Conservation (phyloP, 2,888 invertebrate species). For the Conops quadrifasciatus region DNA sequence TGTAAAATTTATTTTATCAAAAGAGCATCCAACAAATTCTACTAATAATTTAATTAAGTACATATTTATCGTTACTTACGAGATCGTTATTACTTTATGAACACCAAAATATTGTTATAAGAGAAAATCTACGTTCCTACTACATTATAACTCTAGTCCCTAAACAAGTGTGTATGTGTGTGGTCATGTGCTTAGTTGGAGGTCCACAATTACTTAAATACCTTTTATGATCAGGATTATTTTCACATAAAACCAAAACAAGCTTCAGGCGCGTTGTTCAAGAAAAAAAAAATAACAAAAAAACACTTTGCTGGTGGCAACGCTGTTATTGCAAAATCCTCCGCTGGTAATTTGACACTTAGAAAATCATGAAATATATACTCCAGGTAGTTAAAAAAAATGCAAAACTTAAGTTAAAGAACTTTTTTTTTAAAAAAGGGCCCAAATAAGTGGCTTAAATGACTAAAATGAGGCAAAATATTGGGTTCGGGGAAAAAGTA, state of each 20-base stretch:
- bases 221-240: not conserved
- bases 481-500: no score
- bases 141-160: no score
- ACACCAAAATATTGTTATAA: no score
- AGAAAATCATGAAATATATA: not conserved
- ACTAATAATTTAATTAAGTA: no score
- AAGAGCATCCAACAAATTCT: not conserved
- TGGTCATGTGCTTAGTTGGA: not conserved
- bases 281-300: not conserved
- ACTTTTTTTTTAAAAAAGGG: no score
- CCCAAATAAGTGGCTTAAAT: no score
- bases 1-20: no score
- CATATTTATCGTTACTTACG: not conserved
- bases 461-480: no score
- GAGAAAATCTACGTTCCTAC: no score
- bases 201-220: not conserved
- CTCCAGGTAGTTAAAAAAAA: no score
- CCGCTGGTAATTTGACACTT: slow-evolving; percentile 1
- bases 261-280: not conserved
- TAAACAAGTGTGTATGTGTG: not conserved
- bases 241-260: not conserved
- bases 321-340: not conserved
- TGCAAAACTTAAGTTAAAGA: no score
- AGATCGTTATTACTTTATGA: slow-evolving; percentile 7
- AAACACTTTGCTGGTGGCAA: not conserved